A percentile compares a stretch with the other conserved stretches of the same genome.
Evolutionary conservation across 2,888 invertebrate species (phyloP).

Genomic region (Leptinotarsa rubiginosa): DNA sequence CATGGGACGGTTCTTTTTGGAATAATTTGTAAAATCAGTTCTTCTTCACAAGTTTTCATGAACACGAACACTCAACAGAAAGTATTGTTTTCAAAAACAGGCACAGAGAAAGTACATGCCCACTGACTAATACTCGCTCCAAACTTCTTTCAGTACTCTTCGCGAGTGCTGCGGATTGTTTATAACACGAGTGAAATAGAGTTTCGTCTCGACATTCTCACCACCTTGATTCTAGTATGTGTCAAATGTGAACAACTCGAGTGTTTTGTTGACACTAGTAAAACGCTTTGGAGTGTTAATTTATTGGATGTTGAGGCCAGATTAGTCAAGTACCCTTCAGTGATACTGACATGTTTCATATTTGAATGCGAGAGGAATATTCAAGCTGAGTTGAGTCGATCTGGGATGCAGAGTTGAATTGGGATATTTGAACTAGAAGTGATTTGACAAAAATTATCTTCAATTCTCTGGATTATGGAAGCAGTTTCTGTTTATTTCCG

Average conservation of each 20-base stretch:
- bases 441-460: no score
- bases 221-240: conserved; percentile 15
- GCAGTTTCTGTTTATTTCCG: no score
- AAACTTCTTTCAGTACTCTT: conserved; percentile 11
- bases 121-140: conserved; percentile 16
- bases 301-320: conserved; percentile 8
- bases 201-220: conserved; percentile 4
- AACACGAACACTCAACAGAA: no score
- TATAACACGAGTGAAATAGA: conserved; percentile 15
- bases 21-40: no score
- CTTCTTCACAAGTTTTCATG: no score
- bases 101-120: neutral
- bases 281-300: conserved; percentile 11
- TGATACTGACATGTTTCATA: conserved; percentile 18
- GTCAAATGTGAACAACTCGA: conserved; percentile 21
- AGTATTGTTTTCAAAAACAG: neutral
- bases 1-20: no score
- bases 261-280: conserved; percentile 22
- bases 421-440: no score
- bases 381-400: neutral
- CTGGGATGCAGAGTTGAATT: no score
- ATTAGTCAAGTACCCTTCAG: conserved; percentile 18
- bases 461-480: no score
- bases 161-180: conserved; percentile 11
- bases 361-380: neutral